Conservation (phyloP, 2,113 vertebrate species). For the Labeo catla region DNA sequence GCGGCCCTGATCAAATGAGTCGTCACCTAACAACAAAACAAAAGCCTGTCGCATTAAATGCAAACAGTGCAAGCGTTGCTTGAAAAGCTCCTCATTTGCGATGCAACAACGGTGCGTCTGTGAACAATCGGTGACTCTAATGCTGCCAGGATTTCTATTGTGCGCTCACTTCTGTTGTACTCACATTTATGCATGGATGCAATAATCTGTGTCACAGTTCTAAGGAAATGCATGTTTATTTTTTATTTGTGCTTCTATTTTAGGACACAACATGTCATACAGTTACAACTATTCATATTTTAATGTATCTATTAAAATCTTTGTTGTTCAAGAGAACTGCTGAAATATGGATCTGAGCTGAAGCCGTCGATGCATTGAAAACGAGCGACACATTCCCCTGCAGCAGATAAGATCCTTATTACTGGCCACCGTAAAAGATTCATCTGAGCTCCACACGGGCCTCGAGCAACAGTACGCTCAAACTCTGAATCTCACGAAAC, state of each 20-base stretch:
- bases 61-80: background rate
- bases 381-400: slow-evolving; percentile 3
- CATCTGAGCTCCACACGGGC: background rate
- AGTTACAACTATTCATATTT: background rate
- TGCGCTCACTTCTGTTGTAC: background rate
- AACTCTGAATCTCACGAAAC: background rate
- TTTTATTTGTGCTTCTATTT: background rate
- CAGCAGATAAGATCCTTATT: background rate
- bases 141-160: background rate
- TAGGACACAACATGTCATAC: background rate
- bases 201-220: background rate
- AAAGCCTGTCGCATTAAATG: background rate
- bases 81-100: background rate
- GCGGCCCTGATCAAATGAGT: background rate
- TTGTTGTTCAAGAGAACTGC: background rate
- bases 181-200: background rate
- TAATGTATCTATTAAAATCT: background rate
- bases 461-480: background rate
- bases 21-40: background rate
- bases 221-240: background rate
- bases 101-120: background rate
- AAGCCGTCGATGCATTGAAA: background rate
- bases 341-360: slow-evolving; percentile 1
- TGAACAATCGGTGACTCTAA: background rate
- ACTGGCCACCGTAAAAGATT: background rate